A percentile compares a stretch with the other conserved stretches of the same genome.
phyloP scores from a whole-genome alignment of 2,888 invertebrate species.

The Drosophila borborema region DNA sequence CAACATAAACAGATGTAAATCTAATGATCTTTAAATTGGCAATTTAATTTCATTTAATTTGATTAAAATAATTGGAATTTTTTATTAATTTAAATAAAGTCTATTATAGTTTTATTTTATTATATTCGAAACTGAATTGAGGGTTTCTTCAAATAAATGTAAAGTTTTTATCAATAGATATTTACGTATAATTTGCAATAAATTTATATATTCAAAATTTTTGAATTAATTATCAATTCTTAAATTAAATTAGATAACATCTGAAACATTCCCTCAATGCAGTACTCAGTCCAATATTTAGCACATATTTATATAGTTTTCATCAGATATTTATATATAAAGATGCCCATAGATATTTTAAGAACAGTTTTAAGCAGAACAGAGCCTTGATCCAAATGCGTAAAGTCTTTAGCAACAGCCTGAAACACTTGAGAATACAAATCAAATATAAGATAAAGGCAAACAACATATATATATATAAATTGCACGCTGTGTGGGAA shows the following conservation, averaged over 20 bases:
- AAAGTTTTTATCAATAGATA: too few relatives aligned
- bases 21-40: neutral
- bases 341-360: slow-evolving; percentile 18
- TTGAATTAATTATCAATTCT: too few relatives aligned
- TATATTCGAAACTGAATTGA: too few relatives aligned
- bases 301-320: slow-evolving; percentile 3
- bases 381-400: slow-evolving; percentile 22
- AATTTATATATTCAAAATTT: too few relatives aligned
- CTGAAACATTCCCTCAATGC: neutral
- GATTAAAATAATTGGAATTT: too few relatives aligned
- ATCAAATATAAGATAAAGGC: slow-evolving; percentile 31
- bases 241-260: neutral
- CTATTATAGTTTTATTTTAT: too few relatives aligned
- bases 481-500: slow-evolving; percentile 78
- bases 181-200: too few relatives aligned
- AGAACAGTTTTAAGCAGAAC: slow-evolving; percentile 16
- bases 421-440: slow-evolving; percentile 65
- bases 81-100: too few relatives aligned
- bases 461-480: slow-evolving; percentile 24
- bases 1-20: neutral
- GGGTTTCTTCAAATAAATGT: too few relatives aligned
- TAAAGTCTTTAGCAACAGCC: slow-evolving; percentile 21
- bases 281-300: neutral
- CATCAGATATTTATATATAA: neutral
- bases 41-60: neutral